Percentiles rank a stretch among this genome's conserved stretches.
phyloP scores from a whole-genome alignment of 1,140 invertebrate species.

The Yoshiicerus persimilis region DNA sequence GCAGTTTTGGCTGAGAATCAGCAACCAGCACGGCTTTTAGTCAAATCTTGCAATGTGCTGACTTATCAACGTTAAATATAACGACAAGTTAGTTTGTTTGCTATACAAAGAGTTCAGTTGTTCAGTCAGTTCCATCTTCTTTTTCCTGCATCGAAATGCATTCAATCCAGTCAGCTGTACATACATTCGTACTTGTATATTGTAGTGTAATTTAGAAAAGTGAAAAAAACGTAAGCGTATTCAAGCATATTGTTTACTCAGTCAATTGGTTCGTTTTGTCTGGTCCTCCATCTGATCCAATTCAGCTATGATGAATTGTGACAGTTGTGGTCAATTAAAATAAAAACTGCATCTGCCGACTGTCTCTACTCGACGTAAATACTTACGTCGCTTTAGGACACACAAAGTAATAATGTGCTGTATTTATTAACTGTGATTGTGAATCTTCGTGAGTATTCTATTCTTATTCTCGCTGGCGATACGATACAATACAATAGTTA shows the following conservation, averaged over 20 bases:
- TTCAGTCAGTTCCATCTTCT: background rate
- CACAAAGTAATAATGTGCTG: background rate
- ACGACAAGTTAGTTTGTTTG: background rate
- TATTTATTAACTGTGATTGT: background rate
- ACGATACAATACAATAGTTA: background rate
- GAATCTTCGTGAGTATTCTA: background rate
- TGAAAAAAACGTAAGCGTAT: background rate
- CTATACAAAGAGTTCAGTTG: background rate
- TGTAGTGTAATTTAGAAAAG: background rate
- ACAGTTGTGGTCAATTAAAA: slow-evolving; percentile 20
- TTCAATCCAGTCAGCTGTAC: background rate
- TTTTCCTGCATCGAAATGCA: background rate
- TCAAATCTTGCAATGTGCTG: background rate
- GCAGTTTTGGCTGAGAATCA: background rate
- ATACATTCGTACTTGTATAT: too few species aligned
- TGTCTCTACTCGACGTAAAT: background rate
- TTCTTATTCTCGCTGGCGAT: background rate
- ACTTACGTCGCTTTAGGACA: background rate
- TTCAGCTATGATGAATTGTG: slow-evolving; percentile 15
- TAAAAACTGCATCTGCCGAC: background rate
- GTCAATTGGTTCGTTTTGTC: background rate
- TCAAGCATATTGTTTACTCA: background rate
- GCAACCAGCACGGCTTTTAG: background rate
- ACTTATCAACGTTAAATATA: background rate
- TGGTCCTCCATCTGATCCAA: background rate